Base-by-base conservation (phyloP, 2,888 invertebrate species). In the Epinotia brunnichana region DNA sequence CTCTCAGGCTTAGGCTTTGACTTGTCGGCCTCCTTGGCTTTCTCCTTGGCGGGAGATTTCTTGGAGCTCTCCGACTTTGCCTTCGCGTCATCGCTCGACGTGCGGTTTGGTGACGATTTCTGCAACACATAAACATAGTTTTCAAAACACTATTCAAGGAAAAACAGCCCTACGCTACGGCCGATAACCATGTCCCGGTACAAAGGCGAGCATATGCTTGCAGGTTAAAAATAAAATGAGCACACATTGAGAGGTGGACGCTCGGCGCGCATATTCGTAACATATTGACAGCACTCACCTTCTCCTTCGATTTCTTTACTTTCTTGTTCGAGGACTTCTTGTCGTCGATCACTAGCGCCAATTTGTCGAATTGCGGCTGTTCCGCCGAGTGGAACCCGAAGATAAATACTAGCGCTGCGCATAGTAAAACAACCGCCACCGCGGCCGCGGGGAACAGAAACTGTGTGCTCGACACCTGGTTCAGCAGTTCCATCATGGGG, bases 381-480 rank as follows among this genome's bases (percentile, higher is more conserved):
- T 96, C 96, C 78, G 96, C 95, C 76, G 96, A 95, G 91, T 96
- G 96, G 90, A 97, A 96, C 76, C 96, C 96, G 88, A 96, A 96
- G 77, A 95, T 95, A 91, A 96, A 97, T 81, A 97, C 96, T 79
- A 97, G 91, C 78, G 96, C 93, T 78, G 96, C 96, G 86, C 95
- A 95, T 80, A 96, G 88, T 84, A 96, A 94, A 81, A 96, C 96
- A 85, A 95, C 94, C 79, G 94, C 90, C 76, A 94, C 94, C 79
- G 94, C 94, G 75, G 94, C 94, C 80, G 93, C 93, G 77, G 94
- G 94, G 81, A 94, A 91, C 77, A 94, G 82, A 81, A 94, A 88
- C 88, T 94, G 94, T 80, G 94, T 92, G 85, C 93, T 94, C 77
- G 94, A 90, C 82, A 94, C 90, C 85, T 94, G 94, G 82, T 89